Conservation (phyloP, 2,113 vertebrate species). For the Myanophis thanlyinensis region DNA sequence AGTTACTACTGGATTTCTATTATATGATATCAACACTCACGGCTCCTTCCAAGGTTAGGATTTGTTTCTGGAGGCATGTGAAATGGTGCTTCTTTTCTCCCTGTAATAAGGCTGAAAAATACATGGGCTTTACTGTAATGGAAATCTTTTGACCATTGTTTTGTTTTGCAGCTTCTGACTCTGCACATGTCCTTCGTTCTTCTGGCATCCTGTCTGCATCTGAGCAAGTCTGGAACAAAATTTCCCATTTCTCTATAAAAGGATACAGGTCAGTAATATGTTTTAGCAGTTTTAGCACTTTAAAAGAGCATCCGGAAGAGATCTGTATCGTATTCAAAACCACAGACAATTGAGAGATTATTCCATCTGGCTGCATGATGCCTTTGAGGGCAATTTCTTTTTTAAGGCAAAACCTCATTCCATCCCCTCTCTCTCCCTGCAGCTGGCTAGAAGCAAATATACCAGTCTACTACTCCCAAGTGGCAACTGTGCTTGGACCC, state of each 20-base stretch:
- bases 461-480: slow-evolving; percentile 73
- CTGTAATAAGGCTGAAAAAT: neutral
- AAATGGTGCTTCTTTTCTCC: neutral
- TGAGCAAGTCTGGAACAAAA: slow-evolving; percentile 78
- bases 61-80: neutral
- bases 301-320: neutral
- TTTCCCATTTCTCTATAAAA: slow-evolving; percentile 72
- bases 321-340: neutral
- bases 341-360: neutral
- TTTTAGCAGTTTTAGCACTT: rapidly evolving
- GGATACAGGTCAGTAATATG: slow-evolving; percentile 76
- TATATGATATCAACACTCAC: slow-evolving; percentile 79
- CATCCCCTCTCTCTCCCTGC: neutral
- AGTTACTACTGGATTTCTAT: slow-evolving; percentile 74
- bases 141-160: neutral
- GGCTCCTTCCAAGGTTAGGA: slow-evolving; percentile 80
- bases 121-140: neutral
- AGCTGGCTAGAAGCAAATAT: slow-evolving; percentile 85
- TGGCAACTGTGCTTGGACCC: slow-evolving; percentile 64
- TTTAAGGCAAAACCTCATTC: neutral
- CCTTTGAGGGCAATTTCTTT: neutral
- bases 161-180: slow-evolving; percentile 65
- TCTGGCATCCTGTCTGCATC: slow-evolving; percentile 75
- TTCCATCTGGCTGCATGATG: neutral
- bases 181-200: slow-evolving; percentile 68